phyloP scores from a whole-genome alignment of 2,888 invertebrate species.

The Crematogaster levior region DNA sequence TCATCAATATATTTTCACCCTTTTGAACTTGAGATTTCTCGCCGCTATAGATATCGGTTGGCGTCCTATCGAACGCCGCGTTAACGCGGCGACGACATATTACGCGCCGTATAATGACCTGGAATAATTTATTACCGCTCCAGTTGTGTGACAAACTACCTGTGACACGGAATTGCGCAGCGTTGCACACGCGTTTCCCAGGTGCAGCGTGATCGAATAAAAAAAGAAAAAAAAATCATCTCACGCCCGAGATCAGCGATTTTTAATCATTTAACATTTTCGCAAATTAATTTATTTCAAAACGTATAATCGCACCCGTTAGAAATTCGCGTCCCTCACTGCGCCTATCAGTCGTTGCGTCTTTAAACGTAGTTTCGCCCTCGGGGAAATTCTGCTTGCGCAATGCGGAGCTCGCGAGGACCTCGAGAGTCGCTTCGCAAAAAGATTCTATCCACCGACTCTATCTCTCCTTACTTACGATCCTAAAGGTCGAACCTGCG shows the following conservation, averaged over 20 bases:
- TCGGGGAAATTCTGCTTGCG: conserved; percentile 55
- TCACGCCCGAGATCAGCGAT: not conserved
- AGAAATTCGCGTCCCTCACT: too few species aligned
- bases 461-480: too few species aligned
- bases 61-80: conserved; percentile 67
- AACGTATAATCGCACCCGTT: not conserved
- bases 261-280: too few species aligned
- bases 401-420: conserved; percentile 67
- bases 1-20: not conserved
- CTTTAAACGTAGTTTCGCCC: too few species aligned
- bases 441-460: too few species aligned
- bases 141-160: conserved; percentile 57
- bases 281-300: too few species aligned
- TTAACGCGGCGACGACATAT: conserved; percentile 64
- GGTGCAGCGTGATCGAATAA: not conserved
- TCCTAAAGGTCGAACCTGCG: not conserved
- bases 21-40: conserved; percentile 18
- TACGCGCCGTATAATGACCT: conserved; percentile 69
- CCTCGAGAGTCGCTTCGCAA: not conserved
- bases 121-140: conserved; percentile 72
- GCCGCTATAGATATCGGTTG: not conserved
- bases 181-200: conserved; percentile 16
- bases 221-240: not conserved
- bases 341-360: too few species aligned
- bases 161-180: conserved; percentile 55